phyloP scores from a whole-genome alignment of 2,797 vertebrate species.

The Trachurus trachurus region DNA sequence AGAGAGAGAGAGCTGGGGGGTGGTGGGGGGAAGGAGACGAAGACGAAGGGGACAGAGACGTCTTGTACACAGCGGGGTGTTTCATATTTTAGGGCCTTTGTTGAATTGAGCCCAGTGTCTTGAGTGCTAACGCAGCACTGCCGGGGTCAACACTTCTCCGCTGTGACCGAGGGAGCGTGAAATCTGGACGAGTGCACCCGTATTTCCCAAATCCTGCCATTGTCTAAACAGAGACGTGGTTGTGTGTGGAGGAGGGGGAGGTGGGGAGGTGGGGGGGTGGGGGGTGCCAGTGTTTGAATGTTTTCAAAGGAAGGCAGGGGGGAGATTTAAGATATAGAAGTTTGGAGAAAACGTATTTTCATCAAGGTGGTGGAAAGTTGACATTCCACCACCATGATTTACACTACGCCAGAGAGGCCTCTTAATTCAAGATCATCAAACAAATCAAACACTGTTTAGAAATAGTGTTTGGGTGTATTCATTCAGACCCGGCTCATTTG shows the following conservation, averaged over 20 bases:
- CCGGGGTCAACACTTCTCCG: conserved; percentile 62
- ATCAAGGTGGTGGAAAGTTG: too few species aligned
- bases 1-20: neutral
- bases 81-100: conserved; percentile 58
- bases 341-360: too few species aligned
- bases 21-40: neutral
- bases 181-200: conserved; percentile 75
- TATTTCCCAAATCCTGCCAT: conserved; percentile 78
- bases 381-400: too few species aligned
- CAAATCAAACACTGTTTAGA: too few species aligned
- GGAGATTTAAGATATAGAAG: conserved; percentile 1
- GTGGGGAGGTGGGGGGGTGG: too few species aligned
- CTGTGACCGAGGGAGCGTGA: conserved; percentile 76
- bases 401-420: too few species aligned
- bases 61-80: conserved; percentile 39
- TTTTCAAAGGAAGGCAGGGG: conserved; percentile 15
- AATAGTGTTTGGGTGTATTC: too few species aligned
- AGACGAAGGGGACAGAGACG: conserved; percentile 30
- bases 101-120: conserved; percentile 59
- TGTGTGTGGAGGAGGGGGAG: neutral
- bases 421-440: too few species aligned
- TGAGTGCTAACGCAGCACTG: conserved; percentile 16
- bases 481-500: too few species aligned
- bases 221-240: conserved; percentile 73
- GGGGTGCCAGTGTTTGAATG: neutral